Conservation (phyloP, 2,797 vertebrate genomes). For the Tragopan temminckii region DNA sequence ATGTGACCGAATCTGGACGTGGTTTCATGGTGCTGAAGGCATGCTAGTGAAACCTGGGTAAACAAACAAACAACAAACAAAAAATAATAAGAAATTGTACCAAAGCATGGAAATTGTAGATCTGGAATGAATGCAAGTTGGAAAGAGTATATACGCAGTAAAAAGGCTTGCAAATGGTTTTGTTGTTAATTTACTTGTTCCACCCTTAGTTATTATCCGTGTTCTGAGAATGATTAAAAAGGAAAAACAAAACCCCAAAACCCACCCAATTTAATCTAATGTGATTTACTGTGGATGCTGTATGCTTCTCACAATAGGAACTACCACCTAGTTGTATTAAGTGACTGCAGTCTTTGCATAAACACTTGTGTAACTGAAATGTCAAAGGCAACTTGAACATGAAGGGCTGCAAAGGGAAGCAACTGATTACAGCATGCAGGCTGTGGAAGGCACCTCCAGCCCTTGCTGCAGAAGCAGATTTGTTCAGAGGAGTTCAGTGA, state of each 20-base stretch:
- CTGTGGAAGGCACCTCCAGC: neutral
- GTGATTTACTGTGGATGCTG: neutral
- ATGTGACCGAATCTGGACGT: neutral
- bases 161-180: slow-evolving; percentile 2
- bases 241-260: neutral
- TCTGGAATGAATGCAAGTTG: neutral
- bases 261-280: neutral
- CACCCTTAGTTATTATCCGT: neutral
- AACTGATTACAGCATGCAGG: neutral
- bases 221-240: neutral
- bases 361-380: neutral
- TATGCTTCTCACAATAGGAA: neutral
- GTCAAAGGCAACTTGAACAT: neutral
- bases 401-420: neutral
- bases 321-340: slow-evolving; percentile 5
- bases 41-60: neutral
- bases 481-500: neutral
- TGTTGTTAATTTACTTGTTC: slow-evolving; percentile 24
- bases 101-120: neutral
- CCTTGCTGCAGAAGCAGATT: slow-evolving; percentile 21
- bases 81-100: neutral
- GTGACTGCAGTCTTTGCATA: neutral
- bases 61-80: neutral
- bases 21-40: neutral
- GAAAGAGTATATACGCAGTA: neutral